These are phyloP conservation scores for Caenorhabditis remanei DNA, from an alignment of 1,140 invertebrate genomes.

Conservation along the genomic window DNA sequence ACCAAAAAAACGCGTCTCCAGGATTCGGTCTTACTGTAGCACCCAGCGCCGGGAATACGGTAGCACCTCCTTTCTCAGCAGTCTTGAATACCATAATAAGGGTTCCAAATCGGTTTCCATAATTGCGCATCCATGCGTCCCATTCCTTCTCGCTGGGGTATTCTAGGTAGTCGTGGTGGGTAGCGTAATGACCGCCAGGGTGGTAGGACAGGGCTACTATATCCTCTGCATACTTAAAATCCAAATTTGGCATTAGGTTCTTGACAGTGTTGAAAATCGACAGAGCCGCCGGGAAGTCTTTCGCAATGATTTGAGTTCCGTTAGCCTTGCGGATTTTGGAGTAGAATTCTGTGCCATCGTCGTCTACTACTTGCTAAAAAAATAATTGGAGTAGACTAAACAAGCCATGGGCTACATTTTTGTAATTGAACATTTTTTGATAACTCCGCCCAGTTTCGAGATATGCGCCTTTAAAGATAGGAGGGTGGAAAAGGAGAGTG, in stretches of 20 bases:
- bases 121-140: constrained; percentile 44
- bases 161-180: constrained; percentile 46
- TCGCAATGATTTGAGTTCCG: not conserved
- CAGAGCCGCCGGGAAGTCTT: not conserved
- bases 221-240: not conserved
- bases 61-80: constrained; percentile 57
- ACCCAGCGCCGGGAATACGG: constrained; percentile 57
- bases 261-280: not conserved
- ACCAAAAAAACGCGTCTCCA: constrained; percentile 46
- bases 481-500: too few species aligned
- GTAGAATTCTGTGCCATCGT: not conserved
- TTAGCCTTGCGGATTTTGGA: constrained; percentile 16
- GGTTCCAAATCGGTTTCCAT: constrained; percentile 60
- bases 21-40: constrained; percentile 49
- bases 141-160: constrained; percentile 19
- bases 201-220: constrained; percentile 20
- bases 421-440: too few species aligned
- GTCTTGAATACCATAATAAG: constrained; percentile 60
- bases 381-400: not conserved
- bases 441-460: too few species aligned
- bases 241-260: not conserved
- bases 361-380: not conserved
- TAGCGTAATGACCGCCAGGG: constrained; percentile 39
- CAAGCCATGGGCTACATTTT: too few species aligned
- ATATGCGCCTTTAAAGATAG: too few species aligned